Percentiles rank a stretch among this genome's conserved stretches.
phyloP scores from a whole-genome alignment of 2,113 vertebrate genomes.

The Pterocles orientalis region DNA sequence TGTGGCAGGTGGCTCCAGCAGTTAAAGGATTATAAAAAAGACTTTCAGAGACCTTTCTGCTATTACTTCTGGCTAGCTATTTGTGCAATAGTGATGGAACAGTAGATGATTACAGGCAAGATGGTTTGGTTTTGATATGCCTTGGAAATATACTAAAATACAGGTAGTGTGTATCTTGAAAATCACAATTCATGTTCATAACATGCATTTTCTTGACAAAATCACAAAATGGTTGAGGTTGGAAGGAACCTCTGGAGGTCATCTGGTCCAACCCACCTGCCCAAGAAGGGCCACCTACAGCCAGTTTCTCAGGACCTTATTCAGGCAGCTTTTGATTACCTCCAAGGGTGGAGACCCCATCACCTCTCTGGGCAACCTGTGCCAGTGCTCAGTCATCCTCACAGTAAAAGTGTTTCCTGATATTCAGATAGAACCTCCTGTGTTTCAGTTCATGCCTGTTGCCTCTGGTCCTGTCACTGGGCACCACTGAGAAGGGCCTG shows the following conservation, averaged over 20 bases:
- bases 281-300: background rate
- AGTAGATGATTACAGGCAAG: background rate
- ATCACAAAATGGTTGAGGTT: background rate
- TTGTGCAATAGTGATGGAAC: background rate
- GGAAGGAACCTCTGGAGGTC: background rate
- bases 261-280: background rate
- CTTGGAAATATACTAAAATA: background rate
- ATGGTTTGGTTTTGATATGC: background rate
- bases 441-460: background rate
- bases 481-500: background rate
- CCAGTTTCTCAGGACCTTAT: accelerated
- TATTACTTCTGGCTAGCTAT: background rate
- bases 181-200: background rate
- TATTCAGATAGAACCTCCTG: background rate
- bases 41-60: background rate
- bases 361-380: background rate
- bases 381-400: background rate
- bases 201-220: background rate
- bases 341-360: background rate
- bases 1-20: background rate
- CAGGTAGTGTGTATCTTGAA: background rate
- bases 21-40: background rate
- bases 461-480: background rate
- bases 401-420: background rate
- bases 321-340: background rate